Conservation (phyloP, 2,113 vertebrate genomes). For the Ovibos moschatus region DNA sequence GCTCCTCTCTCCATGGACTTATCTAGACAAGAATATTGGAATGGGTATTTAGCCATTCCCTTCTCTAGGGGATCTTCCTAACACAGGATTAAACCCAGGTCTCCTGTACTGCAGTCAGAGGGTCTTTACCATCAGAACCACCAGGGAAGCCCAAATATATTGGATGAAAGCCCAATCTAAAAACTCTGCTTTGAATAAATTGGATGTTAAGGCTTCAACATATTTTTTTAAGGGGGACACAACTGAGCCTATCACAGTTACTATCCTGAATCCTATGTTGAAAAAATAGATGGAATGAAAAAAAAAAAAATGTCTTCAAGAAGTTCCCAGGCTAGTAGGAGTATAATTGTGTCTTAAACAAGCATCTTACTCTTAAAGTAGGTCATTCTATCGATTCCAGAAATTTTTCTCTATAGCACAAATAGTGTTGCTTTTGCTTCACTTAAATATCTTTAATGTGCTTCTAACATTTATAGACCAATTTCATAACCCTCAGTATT, state of each 20-base stretch:
- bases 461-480: background rate
- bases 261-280: background rate
- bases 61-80: background rate
- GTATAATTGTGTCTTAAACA: background rate
- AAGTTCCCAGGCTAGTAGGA: background rate
- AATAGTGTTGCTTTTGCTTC: background rate
- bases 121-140: background rate
- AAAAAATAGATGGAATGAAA: background rate
- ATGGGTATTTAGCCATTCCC: background rate
- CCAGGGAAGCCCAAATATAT: background rate
- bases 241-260: background rate
- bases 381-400: background rate
- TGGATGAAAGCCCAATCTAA: background rate
- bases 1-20: background rate
- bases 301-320: background rate
- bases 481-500: background rate
- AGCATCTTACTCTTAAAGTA: background rate
- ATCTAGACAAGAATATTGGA: background rate
- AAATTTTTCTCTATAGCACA: background rate
- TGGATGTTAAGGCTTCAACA: background rate
- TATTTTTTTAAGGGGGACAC: accelerated
- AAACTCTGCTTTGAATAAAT: background rate
- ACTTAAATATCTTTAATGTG: no score
- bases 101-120: background rate
- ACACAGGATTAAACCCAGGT: background rate